Evolutionary conservation across 2,797 vertebrate species (phyloP), one percentile per base, ranked within the genome.

Genomic region (Anableps anableps): DNA sequence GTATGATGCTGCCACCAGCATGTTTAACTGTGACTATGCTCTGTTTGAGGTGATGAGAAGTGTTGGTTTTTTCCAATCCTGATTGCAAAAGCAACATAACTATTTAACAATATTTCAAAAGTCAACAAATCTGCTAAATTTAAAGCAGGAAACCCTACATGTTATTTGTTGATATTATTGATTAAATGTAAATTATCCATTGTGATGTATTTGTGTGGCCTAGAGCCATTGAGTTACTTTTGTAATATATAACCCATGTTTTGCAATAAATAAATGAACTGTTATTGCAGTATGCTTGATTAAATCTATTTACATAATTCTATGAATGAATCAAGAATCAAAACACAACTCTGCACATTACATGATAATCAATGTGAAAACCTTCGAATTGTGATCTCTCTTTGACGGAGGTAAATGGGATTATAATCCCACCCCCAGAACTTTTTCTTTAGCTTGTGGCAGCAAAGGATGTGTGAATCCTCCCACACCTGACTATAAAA

Each of bases 401-500:
- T 26, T 55, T 55, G 26, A n/a, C 13, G n/a, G n/a, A n/a, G n/a
- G n/a, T n/a, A n/a, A n/a, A n/a, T 8, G 50, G 45, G 29, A 36
- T 38, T 11, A 2, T 4, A 34, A 10, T n/a, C 23, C 50, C 72
- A 53, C 16, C 36, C 70, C 38, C 45, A 75, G 58, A 80, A 43
- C 10, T 80, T 58, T 55, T 29, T 41, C 31, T 60, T 26, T 38
- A 51, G 45, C 70, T 5, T 50, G 64, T 91, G 84, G 85, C 91
- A 85, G 80, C 2, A 7, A 16, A 60, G 5, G 14, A 29, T 70
- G 26, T 68, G 29, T 74, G n/a, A 23, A 76, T 74, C 82, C 76
- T 80, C 58, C 82, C 83, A 85, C 82, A 90, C 89, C 91, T 91
- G 83, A 66, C 78, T 83, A 62, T 71, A 84, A 85, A 88, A 86